Base-by-base conservation (phyloP, 2,113 vertebrate genomes). In the Suricata suricatta region DNA sequence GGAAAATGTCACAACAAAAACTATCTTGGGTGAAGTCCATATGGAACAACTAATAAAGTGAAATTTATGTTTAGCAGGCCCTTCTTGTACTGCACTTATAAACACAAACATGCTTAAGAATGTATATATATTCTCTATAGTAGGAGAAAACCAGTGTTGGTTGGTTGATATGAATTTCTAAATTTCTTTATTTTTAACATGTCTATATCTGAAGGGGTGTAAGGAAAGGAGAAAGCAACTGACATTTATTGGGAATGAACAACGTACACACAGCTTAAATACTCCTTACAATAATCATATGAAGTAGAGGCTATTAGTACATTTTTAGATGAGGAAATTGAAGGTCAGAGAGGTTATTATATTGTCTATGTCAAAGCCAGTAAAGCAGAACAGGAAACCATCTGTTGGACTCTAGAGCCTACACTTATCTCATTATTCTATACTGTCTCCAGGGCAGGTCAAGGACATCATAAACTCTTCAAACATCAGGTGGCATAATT, bases 121-220 rank as follows among this genome's bases (percentile, higher is more conserved):
- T 14, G 3, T 27, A 3, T n/a, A 44, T 60, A 60, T 60, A 60
- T 60, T 60, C 57, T 60, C 57, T 23, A 23, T 38, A 76, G 31
- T 63, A 64, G 54, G 68, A 47, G 25, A 68, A 86, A 97, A 84
- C 21, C 16, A 88, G 8, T 54, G 5, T 79, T 86, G 29, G 6
- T 31, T 77, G 64, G 9, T 87, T 66, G 77, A 95, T 35, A 77
- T 9, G 12, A 68, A 84, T 86, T 84, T 91, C 76, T 91, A 25
- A 88, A 93, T 60, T 47, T 63, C 25, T 90, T 86, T 57, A 13
- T 72, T 95, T 95, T 92, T 81, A 79, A 64, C 38, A 86, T 82
- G 66, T 86, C 50, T 83, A 1, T 47, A 86, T 77, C 50, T 82
- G 50, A 52, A 57, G 47, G 47, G 29, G 6, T 88, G 3, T 38